Evolutionary conservation across 2,797 vertebrate genomes (phyloP).

Genomic region (Carduelis carduelis): DNA sequence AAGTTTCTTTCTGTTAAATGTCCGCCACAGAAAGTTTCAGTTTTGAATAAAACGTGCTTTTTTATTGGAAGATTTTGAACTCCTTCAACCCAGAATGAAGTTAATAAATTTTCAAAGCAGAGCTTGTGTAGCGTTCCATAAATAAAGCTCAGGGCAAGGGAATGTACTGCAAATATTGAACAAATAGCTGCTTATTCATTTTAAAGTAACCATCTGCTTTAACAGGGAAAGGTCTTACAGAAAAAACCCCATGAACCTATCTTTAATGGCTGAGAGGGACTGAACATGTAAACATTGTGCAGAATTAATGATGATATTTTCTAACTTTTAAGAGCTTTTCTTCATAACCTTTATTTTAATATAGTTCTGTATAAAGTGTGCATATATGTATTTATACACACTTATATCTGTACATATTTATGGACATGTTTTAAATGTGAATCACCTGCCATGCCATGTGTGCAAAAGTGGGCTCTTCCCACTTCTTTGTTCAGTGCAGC

Average conservation of each 20-base stretch:
- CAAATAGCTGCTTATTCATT: slow-evolving; percentile 15
- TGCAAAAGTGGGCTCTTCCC: not conserved
- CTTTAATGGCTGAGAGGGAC: not conserved
- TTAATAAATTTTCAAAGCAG: slow-evolving; percentile 11
- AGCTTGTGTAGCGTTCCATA: not conserved
- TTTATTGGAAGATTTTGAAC: not conserved
- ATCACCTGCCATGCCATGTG: not conserved
- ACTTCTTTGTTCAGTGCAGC: not conserved
- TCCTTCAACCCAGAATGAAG: not conserved
- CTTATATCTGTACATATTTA: not conserved
- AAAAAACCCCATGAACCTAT: not conserved
- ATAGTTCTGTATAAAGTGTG: not conserved
- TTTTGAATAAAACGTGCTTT: not conserved
- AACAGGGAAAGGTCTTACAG: not conserved
- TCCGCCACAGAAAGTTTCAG: not conserved
- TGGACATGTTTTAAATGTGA: not conserved
- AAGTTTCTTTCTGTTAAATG: not conserved
- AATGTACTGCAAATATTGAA: not conserved
- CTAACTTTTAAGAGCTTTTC: not conserved
- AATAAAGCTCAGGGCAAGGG: slow-evolving; percentile 7
- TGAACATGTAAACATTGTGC: not conserved
- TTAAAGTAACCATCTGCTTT: not conserved
- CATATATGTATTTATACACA: not conserved
- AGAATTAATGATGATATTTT: not conserved
- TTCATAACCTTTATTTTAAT: not conserved